Base-by-base conservation (phyloP, 2,797 vertebrate genomes). In the Neosilurus hyrtlii region DNA sequence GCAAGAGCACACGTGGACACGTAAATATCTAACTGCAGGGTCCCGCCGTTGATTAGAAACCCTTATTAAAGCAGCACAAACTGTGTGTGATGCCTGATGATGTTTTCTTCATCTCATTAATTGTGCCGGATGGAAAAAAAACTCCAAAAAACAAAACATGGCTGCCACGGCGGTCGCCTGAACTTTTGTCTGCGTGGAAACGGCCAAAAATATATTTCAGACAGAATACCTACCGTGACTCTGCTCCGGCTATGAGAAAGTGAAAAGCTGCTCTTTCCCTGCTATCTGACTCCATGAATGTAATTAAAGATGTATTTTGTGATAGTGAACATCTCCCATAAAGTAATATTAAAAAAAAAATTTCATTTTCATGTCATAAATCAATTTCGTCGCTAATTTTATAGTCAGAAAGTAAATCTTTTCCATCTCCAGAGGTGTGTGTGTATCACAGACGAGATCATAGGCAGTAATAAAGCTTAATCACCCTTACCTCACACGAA, bases 91-190 rank as follows among this genome's bases (percentile, higher is more conserved):
- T 70, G n/a, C 14, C 26, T 71, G 37, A 70, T 51, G 37, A 43
- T 54, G 66, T 52, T 78, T 70, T 70, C 12, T 37, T 35, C n/a
- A 59, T 26, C 57, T 35, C 20, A 70, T n/a, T 51, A 68, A 56
- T 82, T 15, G 66, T 84, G 76, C 7, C 20, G 56, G 51, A 49
- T 84, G 68, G 54, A 16, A 72, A 54, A 54, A 62, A 24, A 30
- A 30, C 30, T 2, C 30, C 20, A 62, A 62, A 22, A 62, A 62
- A 82, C 51, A 66, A 67, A 84, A 66, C 3, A 9, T 61, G 11
- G 20, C 82, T 79, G 67, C n/a, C 66, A 16, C 4, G 16, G 20
- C 61, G 18, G 70, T 80, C 78, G 49, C 1, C 70, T 7, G 26
- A 35, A 20, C 54, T 30, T 56, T 57, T 54, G 11, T 37, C 59